Percentiles rank a stretch among this genome's conserved stretches.
Evolutionary conservation across 2,797 vertebrate genomes (phyloP).

Genomic region (Buceros bicornis): DNA sequence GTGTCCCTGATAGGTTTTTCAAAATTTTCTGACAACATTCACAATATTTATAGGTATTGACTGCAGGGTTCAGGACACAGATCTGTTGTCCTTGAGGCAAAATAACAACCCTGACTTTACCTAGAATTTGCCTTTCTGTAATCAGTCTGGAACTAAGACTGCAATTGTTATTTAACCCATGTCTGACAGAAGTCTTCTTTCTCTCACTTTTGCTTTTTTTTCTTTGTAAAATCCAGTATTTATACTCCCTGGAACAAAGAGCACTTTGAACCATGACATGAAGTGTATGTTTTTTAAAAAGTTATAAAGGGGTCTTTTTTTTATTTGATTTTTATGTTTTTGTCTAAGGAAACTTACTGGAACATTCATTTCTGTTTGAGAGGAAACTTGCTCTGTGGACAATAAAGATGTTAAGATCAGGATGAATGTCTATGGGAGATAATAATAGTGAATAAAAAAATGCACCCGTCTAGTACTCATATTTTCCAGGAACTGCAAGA

Average conservation of each 20-base stretch:
- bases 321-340: slow-evolving; percentile 10
- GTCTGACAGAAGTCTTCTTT: slow-evolving; percentile 1
- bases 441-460: slow-evolving; percentile 71
- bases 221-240: slow-evolving; percentile 11
- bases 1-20: slow-evolving; percentile 5
- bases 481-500: slow-evolving; percentile 68
- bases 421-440: slow-evolving; percentile 70
- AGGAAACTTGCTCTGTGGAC: slow-evolving; percentile 62
- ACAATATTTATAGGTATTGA: slow-evolving; percentile 49
- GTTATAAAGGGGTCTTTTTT: slow-evolving; percentile 36
- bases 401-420: slow-evolving; percentile 71
- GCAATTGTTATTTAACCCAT: not conserved
- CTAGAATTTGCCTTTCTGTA: slow-evolving; percentile 14
- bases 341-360: slow-evolving; percentile 54
- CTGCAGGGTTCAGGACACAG: slow-evolving; percentile 43
- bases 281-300: slow-evolving; percentile 5
- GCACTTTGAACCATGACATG: slow-evolving; percentile 36
- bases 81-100: slow-evolving; percentile 54
- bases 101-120: slow-evolving; percentile 46
- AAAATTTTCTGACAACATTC: slow-evolving; percentile 27
- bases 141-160: slow-evolving; percentile 4
- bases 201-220: not conserved
- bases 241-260: slow-evolving; percentile 57
- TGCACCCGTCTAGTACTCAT: slow-evolving; percentile 45
- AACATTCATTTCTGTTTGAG: slow-evolving; percentile 57